phyloP scores from a whole-genome alignment of 2,113 vertebrate species.

The Chitala chitala region DNA sequence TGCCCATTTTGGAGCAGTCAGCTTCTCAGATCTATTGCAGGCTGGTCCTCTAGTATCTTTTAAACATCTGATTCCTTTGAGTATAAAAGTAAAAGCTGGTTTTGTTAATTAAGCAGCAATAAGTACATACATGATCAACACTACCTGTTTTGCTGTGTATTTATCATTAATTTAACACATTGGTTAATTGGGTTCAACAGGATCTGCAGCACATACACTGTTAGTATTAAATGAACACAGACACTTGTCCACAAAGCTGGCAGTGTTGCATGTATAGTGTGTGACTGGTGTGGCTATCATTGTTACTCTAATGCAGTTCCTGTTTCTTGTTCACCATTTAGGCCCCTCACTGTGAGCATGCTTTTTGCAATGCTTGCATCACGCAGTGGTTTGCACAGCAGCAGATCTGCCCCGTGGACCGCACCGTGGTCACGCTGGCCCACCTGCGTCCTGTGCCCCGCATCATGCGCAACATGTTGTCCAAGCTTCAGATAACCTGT shows the following conservation, averaged over 20 bases:
- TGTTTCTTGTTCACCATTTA: slow-evolving; percentile 38
- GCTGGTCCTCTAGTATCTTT: neutral
- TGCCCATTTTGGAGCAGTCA: neutral
- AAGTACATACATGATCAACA: too few relatives aligned
- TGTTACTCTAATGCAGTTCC: neutral
- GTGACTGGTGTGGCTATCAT: too few relatives aligned
- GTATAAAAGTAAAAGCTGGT: too few relatives aligned
- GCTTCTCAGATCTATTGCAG: neutral
- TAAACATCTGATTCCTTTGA: neutral
- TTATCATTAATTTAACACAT: too few relatives aligned
- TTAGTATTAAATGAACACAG: too few relatives aligned
- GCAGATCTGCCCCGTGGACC: slow-evolving; percentile 96
- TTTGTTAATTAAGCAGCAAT: too few relatives aligned
- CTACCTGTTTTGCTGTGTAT: too few relatives aligned
- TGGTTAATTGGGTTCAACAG: too few relatives aligned
- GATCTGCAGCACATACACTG: too few relatives aligned
- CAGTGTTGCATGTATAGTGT: too few relatives aligned
- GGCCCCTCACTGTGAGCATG: slow-evolving; percentile 97
- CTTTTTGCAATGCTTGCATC: slow-evolving; percentile 98
- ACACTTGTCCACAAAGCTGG: too few relatives aligned
- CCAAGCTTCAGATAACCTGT: slow-evolving; percentile 93
- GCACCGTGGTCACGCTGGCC: slow-evolving; percentile 92
- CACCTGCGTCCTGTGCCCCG: slow-evolving; percentile 94
- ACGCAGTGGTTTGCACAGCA: slow-evolving; percentile 98
- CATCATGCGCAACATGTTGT: slow-evolving; percentile 99